Evolutionary conservation across 2,888 invertebrate genomes (phyloP).

Genomic region (Megalurothrips usitatus): DNA sequence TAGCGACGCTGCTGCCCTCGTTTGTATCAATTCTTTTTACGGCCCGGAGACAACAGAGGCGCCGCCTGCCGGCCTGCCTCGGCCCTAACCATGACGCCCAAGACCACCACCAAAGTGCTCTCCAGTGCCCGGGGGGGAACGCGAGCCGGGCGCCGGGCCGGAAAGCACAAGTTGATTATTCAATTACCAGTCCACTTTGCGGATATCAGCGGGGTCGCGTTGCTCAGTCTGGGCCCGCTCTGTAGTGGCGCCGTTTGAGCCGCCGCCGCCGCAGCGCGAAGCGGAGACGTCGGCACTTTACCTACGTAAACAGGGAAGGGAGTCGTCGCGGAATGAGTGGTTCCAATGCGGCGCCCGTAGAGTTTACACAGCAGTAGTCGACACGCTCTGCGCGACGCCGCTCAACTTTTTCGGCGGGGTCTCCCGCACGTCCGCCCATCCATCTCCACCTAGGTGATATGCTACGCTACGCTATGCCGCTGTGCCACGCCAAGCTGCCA

Average conservation of each 20-base stretch:
- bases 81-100: background rate
- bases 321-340: background rate
- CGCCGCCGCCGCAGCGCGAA: background rate
- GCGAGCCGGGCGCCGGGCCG: too few relatives aligned
- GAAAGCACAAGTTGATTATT: background rate
- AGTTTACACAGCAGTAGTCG: too few relatives aligned
- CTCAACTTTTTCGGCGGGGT: background rate
- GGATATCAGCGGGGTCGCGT: background rate
- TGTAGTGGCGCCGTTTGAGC: too few relatives aligned
- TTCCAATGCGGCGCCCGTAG: too few relatives aligned
- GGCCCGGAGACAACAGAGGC: background rate
- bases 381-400: too few relatives aligned
- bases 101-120: background rate
- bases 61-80: background rate
- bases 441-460: background rate
- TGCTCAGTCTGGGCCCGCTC: background rate
- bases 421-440: background rate
- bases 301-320: background rate
- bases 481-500: background rate
- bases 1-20: background rate
- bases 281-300: too few relatives aligned
- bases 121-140: background rate
- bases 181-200: background rate
- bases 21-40: conserved; percentile 19
- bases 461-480: too few relatives aligned